Evolutionary conservation across 2,797 vertebrate species (phyloP).

Genomic region (Galago senegalensis): DNA sequence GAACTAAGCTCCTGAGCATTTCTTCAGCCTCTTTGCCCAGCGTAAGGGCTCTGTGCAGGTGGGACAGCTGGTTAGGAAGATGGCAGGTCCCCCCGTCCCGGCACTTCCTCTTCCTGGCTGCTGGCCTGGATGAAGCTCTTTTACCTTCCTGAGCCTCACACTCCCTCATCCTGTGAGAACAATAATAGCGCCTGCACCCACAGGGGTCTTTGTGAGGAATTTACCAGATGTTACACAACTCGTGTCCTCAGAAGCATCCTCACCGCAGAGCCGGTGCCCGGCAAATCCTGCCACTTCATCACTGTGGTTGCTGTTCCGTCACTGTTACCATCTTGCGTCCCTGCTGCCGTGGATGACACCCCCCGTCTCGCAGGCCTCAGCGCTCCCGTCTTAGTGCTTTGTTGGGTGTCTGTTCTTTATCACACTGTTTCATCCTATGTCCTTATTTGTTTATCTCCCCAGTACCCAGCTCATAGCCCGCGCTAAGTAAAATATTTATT

Average conservation of each 20-base stretch:
- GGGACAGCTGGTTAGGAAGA: background rate
- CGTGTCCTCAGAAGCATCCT: background rate
- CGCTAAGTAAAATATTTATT: background rate
- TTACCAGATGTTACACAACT: too few relatives aligned
- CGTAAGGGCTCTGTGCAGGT: background rate
- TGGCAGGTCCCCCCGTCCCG: background rate
- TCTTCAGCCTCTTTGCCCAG: background rate
- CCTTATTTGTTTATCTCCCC: background rate
- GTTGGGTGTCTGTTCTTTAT: background rate
- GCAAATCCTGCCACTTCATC: background rate
- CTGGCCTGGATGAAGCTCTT: background rate
- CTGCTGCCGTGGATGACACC: background rate
- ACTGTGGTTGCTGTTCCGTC: background rate
- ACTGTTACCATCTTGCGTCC: background rate
- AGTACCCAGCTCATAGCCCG: background rate
- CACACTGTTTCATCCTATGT: background rate
- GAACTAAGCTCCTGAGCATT: background rate
- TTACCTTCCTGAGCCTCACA: background rate
- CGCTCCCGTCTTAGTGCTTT: background rate
- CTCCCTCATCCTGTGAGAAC: background rate
- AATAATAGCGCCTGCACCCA: too few relatives aligned
- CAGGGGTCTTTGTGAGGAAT: background rate
- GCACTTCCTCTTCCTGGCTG: background rate
- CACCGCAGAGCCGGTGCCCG: background rate
- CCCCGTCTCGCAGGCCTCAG: background rate